phyloP scores from a whole-genome alignment of 2,797 vertebrate genomes.

The Lithobates sylvaticus region DNA sequence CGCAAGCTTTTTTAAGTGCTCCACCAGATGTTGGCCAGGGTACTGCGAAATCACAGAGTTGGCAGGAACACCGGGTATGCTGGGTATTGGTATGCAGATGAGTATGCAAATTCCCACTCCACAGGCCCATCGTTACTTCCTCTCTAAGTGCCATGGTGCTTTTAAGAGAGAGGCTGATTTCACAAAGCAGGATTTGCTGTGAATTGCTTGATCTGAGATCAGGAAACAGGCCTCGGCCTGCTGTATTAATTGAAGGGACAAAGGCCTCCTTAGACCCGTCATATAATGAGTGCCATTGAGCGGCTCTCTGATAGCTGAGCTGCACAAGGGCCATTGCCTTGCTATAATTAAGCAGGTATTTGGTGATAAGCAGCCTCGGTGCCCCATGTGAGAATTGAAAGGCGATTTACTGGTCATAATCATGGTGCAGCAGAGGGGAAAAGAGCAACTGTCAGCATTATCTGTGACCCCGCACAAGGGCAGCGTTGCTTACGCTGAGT shows the following conservation, averaged over 20 bases:
- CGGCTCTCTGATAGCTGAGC: not conserved
- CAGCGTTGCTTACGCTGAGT: not conserved
- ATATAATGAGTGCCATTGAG: conserved; percentile 50
- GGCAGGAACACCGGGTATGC: conserved; percentile 17
- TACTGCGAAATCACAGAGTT: conserved; percentile 23
- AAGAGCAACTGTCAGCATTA: not conserved
- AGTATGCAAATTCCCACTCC: conserved; percentile 44
- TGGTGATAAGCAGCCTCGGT: not conserved
- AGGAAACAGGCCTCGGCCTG: conserved; percentile 17
- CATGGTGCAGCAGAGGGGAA: not conserved
- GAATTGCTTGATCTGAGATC: conserved; percentile 37
- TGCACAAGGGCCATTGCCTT: not conserved
- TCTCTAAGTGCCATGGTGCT: not conserved
- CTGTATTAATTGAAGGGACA: conserved; percentile 32
- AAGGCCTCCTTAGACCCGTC: conserved; percentile 2
- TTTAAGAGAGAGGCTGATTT: conserved; percentile 28
- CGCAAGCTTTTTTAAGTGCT: conserved; percentile 1
- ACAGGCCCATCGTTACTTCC: conserved; percentile 35
- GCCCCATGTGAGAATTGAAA: conserved; percentile 3
- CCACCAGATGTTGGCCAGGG: conserved; percentile 40
- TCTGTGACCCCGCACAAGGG: not conserved
- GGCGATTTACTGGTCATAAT: not conserved
- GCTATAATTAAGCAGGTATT: conserved; percentile 26
- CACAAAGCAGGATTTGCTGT: conserved; percentile 32
- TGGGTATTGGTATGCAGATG: conserved; percentile 61